Evolutionary conservation across 2,113 vertebrate species (phyloP), one percentile per base, ranked within the genome.

Genomic region (Atrichornis clamosus): DNA sequence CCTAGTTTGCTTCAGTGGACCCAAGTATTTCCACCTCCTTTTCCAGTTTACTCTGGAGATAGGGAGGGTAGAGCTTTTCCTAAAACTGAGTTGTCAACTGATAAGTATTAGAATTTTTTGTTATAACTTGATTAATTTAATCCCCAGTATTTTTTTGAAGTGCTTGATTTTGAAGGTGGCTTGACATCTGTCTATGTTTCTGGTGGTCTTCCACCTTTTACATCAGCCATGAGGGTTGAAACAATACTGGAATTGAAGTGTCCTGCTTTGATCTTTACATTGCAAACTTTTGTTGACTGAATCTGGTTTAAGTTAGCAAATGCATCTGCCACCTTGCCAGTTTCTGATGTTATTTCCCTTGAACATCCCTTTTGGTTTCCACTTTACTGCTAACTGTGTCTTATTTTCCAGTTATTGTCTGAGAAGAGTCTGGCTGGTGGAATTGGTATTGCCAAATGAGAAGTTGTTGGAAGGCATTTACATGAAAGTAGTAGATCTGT

Each of bases 261-360:
- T 84, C 37, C n/a, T 72, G 13, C 56, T 92, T 92, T 81, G 60
- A 80, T 84, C 75, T 92, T 96, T 69, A 65, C 62, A 75, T 78
- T 84, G 58, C 73, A 94, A 62, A 69, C 77, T 93, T 96, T 58
- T 72, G 53, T 87, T 94, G 80, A 72, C 49, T 82, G 69, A 90
- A 79, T 91, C 53, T 90, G 87, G 53, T 93, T 90, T 69, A 95
- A 92, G 64, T 84, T 69, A 72, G 60, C 22, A 64, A 69, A 84
- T 44, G 16, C 73, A 68, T 90, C 80, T 96, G 21, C 84, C 50
- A 56, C 62, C 30, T 79, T 95, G 88, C 80, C 92, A 95, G n/a
- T 41, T 93, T 81, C 58, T 94, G 92, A 73, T 90, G 58, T 76
- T 95, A 76, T 76, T 92, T 96, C 62, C 80, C 89, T 89, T 84